Evolutionary conservation across 2,113 vertebrate species (phyloP).

Genomic region (Alaudala cheleensis): DNA sequence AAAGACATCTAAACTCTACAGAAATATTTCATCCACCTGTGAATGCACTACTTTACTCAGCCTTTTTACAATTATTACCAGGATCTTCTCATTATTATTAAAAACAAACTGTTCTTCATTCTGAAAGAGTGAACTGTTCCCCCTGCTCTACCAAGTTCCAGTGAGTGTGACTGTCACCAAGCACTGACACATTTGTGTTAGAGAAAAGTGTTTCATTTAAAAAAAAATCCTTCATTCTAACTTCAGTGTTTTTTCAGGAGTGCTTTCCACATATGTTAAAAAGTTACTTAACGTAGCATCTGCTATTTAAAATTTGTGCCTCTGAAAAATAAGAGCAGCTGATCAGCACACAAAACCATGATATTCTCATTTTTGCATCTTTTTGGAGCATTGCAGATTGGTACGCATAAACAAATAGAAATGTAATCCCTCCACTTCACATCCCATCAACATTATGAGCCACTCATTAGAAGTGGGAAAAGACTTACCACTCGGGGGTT

Average conservation of each 20-base stretch:
- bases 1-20: neutral
- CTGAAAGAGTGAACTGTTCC: neutral
- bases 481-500: neutral
- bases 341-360: neutral
- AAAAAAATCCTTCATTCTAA: neutral
- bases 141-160: neutral
- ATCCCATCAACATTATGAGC: neutral
- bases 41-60: neutral
- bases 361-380: neutral
- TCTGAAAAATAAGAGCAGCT: neutral
- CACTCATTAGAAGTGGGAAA: neutral
- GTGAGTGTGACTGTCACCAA: neutral
- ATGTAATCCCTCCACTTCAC: neutral
- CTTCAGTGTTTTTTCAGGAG: neutral
- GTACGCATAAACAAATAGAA: neutral
- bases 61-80: neutral
- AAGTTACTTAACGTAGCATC: neutral
- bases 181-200: neutral
- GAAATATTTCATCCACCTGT: neutral
- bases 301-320: neutral
- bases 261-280: neutral
- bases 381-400: neutral
- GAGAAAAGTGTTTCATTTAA: neutral
- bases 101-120: neutral
- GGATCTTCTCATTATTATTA: neutral